Percentiles rank a stretch among this genome's conserved stretches.
Evolutionary conservation across 2,888 invertebrate genomes (phyloP).

Genomic region (Temnothorax unifasciatus): DNA sequence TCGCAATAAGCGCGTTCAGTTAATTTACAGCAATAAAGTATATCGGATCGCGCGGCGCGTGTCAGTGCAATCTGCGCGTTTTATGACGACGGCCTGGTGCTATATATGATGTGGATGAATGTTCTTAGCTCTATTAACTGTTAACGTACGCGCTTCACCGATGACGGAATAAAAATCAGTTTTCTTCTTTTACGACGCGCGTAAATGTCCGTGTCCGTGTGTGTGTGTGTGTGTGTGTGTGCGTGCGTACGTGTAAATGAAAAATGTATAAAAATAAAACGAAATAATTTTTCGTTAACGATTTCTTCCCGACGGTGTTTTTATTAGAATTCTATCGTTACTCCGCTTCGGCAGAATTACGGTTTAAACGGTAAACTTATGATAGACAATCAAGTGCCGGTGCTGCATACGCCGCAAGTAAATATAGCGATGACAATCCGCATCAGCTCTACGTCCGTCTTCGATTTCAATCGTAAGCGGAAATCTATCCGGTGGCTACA

Average conservation of each 20-base stretch:
- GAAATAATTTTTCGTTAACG: background rate
- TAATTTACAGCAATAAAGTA: conserved; percentile 29
- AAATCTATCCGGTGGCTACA: background rate
- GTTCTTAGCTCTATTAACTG: background rate
- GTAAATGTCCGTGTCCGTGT: background rate
- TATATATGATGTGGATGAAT: background rate
- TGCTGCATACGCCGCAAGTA: conserved; percentile 42
- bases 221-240: too few relatives aligned
- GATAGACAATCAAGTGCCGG: conserved; percentile 32
- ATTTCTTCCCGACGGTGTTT: background rate
- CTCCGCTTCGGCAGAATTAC: background rate
- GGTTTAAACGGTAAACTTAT: background rate
- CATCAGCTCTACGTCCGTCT: background rate
- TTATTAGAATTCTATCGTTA: background rate
- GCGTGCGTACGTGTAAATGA: background rate
- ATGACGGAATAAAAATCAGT: background rate
- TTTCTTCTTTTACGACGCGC: background rate
- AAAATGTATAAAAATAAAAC: conserved; percentile 7
- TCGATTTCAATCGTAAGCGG: conserved; percentile 2
- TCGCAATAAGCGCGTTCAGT: conserved; percentile 35
- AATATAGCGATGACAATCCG: conserved; percentile 68
- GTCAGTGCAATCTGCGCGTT: background rate
- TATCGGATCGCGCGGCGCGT: conserved; percentile 21
- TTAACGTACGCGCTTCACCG: background rate
- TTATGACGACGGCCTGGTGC: background rate